Conservation (phyloP, 2,113 vertebrate species). For the Thomomys bottae region DNA sequence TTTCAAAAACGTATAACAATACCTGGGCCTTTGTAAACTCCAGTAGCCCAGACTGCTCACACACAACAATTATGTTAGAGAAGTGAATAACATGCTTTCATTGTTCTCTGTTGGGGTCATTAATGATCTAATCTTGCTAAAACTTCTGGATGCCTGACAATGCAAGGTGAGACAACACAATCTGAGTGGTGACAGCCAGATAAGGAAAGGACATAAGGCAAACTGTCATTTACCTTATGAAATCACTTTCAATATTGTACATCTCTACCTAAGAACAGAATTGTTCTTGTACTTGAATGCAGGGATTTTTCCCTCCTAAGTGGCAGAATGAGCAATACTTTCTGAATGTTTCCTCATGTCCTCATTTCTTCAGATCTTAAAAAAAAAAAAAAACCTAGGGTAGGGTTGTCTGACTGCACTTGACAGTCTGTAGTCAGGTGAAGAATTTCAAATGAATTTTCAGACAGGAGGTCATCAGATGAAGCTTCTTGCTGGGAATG, state of each 20-base stretch:
- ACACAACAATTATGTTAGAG: background rate
- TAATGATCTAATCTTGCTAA: constrained; percentile 47
- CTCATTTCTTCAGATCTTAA: background rate
- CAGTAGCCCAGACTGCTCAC: background rate
- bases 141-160: background rate
- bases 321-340: background rate
- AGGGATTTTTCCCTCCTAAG: background rate
- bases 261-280: background rate
- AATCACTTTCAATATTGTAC: constrained; percentile 18
- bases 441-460: constrained; percentile 73
- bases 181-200: constrained; percentile 13
- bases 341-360: background rate
- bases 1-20: constrained; percentile 11
- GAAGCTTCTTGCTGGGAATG: constrained; percentile 60
- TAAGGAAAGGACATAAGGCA: constrained; percentile 1
- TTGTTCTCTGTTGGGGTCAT: background rate
- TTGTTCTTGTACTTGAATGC: background rate
- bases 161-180: background rate
- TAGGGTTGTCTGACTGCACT: constrained; percentile 24
- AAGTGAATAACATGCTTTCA: background rate
- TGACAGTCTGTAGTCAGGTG: constrained; percentile 65
- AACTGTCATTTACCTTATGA: constrained; percentile 31
- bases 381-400: background rate
- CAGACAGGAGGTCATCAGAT: constrained; percentile 68
- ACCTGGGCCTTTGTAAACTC: background rate